phyloP scores from a whole-genome alignment of 1,140 invertebrate genomes.

The Calycopis cecrops region DNA sequence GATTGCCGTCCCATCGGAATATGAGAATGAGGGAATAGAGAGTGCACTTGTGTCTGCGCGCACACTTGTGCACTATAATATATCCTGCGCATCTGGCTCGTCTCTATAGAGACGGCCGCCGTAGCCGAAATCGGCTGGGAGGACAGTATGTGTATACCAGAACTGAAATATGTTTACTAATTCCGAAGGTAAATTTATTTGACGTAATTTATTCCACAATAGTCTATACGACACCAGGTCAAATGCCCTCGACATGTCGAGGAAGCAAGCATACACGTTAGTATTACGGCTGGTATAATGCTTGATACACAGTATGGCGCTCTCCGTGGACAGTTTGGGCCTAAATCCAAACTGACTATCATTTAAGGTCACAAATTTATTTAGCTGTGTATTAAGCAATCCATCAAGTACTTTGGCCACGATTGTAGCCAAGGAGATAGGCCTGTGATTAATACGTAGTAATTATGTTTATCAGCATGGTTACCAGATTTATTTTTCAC shows the following conservation, averaged over 20 bases:
- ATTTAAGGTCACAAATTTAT: slow-evolving; percentile 17
- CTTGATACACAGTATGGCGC: slow-evolving; percentile 23
- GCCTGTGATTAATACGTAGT: slow-evolving; percentile 31
- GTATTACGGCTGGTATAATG: slow-evolving; percentile 19
- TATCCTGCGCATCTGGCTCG: too few species aligned
- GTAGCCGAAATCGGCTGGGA: too few species aligned
- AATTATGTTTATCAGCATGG: too few species aligned
- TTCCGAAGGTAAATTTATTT: not conserved
- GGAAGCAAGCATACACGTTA: not conserved
- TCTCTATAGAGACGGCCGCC: too few species aligned
- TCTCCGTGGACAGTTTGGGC: slow-evolving; percentile 18
- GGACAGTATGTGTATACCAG: too few species aligned
- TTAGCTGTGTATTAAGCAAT: slow-evolving; percentile 22
- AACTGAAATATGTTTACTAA: not conserved
- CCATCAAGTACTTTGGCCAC: slow-evolving; percentile 24
- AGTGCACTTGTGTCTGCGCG: too few species aligned
- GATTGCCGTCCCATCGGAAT: too few species aligned
- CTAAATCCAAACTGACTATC: slow-evolving; percentile 24
- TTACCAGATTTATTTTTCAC: too few species aligned
- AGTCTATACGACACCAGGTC: not conserved
- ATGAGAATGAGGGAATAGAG: too few species aligned
- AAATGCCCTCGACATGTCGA: not conserved
- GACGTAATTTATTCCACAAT: not conserved
- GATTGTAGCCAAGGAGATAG: slow-evolving; percentile 26
- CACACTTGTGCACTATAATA: too few species aligned